Evolutionary conservation across 1,140 invertebrate species (phyloP), one percentile per base, ranked within the genome.

Genomic region (Rhysida immarginata): DNA sequence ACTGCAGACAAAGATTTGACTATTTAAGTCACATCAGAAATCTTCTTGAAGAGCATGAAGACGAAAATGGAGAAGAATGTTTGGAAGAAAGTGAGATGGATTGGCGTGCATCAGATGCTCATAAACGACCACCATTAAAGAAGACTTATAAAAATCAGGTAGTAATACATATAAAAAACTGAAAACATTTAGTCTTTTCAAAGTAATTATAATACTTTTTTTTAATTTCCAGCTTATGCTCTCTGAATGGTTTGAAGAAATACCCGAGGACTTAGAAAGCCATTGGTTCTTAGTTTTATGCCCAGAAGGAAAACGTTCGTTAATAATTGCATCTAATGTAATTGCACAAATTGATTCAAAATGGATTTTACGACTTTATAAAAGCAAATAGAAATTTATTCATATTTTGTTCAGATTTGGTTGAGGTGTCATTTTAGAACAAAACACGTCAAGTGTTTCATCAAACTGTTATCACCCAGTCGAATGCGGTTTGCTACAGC

Each of bases 231-330:
- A 35, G 29, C 66, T 86, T 27, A 87, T 87, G 87, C 65, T 86
- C 24, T 95, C 91, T 0, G 92, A 96, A 70, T 96, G 91, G 91
- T 72, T 96, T 66, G 70, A 84, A 1, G 87, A 95, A 61, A 78
- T 83, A 46, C 92, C 92, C 16, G 71, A 76, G 54, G 82, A 90
- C 70, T 80, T 93, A 62, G 63, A 77, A 26, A 69, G 78, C 8
- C 79, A 85, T 50, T 96, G 91, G 89, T 67, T 80, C n/a, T 75
- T 89, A 57, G 77, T 89, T 26, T 75, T 84, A 0, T 91, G 85
- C 70, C 92, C 92, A 27, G 75, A 81, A 62, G 92, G 89, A 25
- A 79, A 78, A 60, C 74, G 92, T 58, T 77, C 77, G 62, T 70
- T 95, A 5, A 72, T 95, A 35, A 77, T 95, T 41, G 82, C 89